Percentiles rank a stretch among this genome's conserved stretches.
phyloP scores from a whole-genome alignment of 30 jellyfish, hydroid and myxozoan species.

The Aurelia aurita region DNA sequence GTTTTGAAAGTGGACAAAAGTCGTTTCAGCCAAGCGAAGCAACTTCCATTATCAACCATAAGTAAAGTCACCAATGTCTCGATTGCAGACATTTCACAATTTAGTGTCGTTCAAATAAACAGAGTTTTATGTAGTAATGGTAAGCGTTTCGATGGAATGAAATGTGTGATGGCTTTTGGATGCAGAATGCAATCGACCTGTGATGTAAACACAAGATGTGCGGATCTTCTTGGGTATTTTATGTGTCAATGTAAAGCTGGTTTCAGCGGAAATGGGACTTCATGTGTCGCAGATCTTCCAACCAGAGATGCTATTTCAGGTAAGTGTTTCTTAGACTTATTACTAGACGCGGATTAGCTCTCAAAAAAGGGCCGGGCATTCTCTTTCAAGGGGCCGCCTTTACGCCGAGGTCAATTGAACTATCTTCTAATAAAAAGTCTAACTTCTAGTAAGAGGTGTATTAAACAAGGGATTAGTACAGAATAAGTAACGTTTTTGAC shows the following conservation, averaged over 20 bases:
- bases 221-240: neutral
- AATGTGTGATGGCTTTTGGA: neutral
- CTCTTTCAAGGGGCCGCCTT: too few species aligned
- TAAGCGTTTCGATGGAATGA: neutral
- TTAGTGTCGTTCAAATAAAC: neutral
- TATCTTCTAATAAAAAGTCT: too few species aligned
- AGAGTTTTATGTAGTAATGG: conserved; percentile 1
- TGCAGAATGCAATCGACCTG: neutral
- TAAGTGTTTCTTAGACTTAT: too few species aligned
- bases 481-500: too few species aligned
- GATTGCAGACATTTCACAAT: neutral
- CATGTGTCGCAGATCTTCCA: neutral
- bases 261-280: conserved; percentile 13
- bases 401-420: too few species aligned
- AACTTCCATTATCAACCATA: neutral
- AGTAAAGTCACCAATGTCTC: conserved; percentile 1
- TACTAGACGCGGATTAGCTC: too few species aligned
- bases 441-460: too few species aligned
- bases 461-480: too few species aligned
- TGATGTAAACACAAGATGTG: neutral
- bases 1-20: neutral
- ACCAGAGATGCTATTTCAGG: too few species aligned
- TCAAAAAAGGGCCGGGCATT: too few species aligned
- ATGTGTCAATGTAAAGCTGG: neutral
- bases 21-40: neutral